Conservation (phyloP, 1,140 invertebrate genomes). For the Drosophila aff. region DNA sequence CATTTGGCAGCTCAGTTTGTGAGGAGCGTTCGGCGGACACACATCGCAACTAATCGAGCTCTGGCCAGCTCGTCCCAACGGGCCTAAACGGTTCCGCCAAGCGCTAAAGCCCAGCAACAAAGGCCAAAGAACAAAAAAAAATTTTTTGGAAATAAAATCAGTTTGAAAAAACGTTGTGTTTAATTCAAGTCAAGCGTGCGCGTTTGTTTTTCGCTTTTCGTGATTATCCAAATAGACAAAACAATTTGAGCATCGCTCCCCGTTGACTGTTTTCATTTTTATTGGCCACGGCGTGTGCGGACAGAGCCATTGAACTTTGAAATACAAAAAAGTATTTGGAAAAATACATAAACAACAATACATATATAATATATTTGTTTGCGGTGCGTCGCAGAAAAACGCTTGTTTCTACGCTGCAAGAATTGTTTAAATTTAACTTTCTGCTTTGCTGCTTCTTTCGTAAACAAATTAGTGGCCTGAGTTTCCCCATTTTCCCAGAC, state of each 20-base stretch:
- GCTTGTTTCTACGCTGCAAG: constrained; percentile 59
- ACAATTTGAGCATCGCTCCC: constrained; percentile 3
- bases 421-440: constrained; percentile 38
- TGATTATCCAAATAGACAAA: constrained; percentile 12
- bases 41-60: constrained; percentile 52
- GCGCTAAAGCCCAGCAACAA: constrained; percentile 8
- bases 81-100: constrained; percentile 56
- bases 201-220: constrained; percentile 6
- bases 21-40: constrained; percentile 73
- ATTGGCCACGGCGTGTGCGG: constrained; percentile 47
- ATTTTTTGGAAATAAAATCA: background rate
- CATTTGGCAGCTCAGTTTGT: constrained; percentile 61
- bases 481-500: constrained; percentile 20
- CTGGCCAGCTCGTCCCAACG: constrained; percentile 55
- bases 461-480: constrained; percentile 41
- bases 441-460: constrained; percentile 30
- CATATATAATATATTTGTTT: constrained; percentile 30
- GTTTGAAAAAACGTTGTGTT: background rate
- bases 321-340: constrained; percentile 27
- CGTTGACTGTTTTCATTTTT: constrained; percentile 31
- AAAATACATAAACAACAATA: constrained; percentile 29
- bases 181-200: constrained; percentile 20
- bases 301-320: constrained; percentile 51
- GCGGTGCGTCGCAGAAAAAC: constrained; percentile 36
- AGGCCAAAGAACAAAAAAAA: background rate